Base-by-base conservation (phyloP, 2,113 vertebrate genomes). In the Steatornis caripensis region DNA sequence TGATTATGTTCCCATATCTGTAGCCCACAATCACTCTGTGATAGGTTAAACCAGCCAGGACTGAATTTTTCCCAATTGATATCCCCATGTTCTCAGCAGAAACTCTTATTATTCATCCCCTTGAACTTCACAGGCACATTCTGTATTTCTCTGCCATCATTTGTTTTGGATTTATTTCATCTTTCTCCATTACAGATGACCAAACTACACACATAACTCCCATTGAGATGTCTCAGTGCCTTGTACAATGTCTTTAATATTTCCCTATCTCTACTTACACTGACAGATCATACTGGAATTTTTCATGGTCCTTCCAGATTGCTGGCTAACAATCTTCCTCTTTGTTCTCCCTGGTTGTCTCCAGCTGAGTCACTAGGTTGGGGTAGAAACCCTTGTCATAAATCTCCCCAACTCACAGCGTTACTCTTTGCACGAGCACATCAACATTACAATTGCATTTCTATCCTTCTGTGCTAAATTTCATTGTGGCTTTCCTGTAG, bases 91-190 rank as follows among this genome's bases (percentile, higher is more conserved):
- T 83, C 32, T 92, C 37, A 65, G 76, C 41, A 93, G 54, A 86
- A 93, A 58, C 36, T 29, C 22, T 45, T 74, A 61, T 57, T 93
- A 71, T 77, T 89, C 76, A 84, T 39, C 13, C 43, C 13, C 18
- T 92, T 70, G 54, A 57, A 49, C 45, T 65, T 83, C 30, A 77
- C 5, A 30, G 46, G 45, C 74, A 83, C 37, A 57, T 57, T 83
- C 88, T 80, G 32, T 32, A 70, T 85, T 88, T 69, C 49, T 69
- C 15, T 90, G 34, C 48, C 32, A 77, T 49, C 39, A 62, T 57
- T 86, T 80, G 20, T 76, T 92, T 80, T 79, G 84, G 79, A 34
- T 85, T 93, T 72, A 80, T 95, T 94, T 95, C 49, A 77, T 81
- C 68, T 86, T 88, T 77, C 64, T 86, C 45, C 46, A 57, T 74